Conservation (phyloP, 2,113 vertebrate genomes). For the Grallaria varia region DNA sequence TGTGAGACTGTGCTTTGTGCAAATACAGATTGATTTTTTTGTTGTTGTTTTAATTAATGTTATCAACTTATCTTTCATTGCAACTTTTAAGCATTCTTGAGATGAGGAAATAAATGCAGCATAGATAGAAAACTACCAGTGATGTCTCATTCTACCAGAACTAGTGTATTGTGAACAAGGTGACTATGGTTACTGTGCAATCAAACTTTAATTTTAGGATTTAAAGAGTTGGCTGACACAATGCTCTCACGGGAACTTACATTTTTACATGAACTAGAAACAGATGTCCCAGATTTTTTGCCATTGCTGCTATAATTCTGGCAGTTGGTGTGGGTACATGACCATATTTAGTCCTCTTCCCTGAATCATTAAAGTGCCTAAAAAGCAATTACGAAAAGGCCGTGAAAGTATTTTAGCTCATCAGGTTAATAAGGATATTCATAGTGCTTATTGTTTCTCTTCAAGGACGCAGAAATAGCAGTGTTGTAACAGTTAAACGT, state of each 20-base stretch:
- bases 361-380: background rate
- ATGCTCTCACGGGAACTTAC: background rate
- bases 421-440: background rate
- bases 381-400: background rate
- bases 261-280: conserved; percentile 55
- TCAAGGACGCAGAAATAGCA: background rate
- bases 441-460: background rate
- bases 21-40: background rate
- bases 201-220: background rate
- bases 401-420: background rate
- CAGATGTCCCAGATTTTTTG: background rate
- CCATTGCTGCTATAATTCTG: background rate
- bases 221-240: background rate
- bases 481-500: background rate
- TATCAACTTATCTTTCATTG: background rate
- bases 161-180: conserved; percentile 1
- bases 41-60: background rate
- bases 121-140: background rate
- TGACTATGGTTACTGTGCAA: background rate
- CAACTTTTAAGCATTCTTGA: background rate
- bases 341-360: background rate
- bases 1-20: background rate
- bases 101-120: background rate
- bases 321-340: background rate
- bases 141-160: background rate